These are phyloP conservation scores for Tapera naevia DNA, from an alignment of 2,797 vertebrate species.

Conservation along the genomic window DNA sequence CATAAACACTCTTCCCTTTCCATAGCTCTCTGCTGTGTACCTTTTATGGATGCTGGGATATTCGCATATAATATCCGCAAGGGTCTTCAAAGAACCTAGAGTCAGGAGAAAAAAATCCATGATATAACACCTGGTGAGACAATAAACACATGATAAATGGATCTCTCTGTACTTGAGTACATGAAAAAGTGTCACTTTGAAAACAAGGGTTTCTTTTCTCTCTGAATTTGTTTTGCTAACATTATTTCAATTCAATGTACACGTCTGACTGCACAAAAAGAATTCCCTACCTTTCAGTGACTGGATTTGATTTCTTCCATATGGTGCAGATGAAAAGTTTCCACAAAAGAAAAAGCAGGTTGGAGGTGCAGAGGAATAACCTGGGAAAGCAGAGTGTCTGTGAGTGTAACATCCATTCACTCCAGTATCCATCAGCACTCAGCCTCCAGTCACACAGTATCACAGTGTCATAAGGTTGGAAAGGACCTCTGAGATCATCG, in stretches of 20 bases:
- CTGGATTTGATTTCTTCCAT: slow-evolving; percentile 90
- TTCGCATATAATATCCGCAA: slow-evolving; percentile 92
- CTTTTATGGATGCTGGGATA: slow-evolving; percentile 92
- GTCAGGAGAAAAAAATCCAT: neutral
- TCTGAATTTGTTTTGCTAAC: neutral
- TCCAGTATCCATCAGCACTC: neutral
- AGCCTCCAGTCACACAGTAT: no score
- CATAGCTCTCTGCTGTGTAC: slow-evolving; percentile 68
- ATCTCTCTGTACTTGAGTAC: neutral
- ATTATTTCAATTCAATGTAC: neutral
- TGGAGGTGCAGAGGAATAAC: slow-evolving; percentile 92
- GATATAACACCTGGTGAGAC: neutral
- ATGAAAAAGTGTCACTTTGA: neutral
- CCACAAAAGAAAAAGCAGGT: slow-evolving; percentile 98
- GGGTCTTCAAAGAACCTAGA: slow-evolving; percentile 89
- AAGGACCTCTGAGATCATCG: no score
- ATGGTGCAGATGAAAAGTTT: slow-evolving; percentile 93
- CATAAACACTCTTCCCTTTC: neutral
- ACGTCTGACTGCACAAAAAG: neutral
- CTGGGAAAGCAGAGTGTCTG: slow-evolving; percentile 69
- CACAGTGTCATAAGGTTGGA: no score
- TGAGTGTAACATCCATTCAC: neutral
- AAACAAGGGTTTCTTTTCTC: neutral
- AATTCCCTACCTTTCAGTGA: slow-evolving; percentile 87
- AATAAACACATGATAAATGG: neutral